phyloP scores from a whole-genome alignment of 64 coral and sea anemone species.

The Montipora efflorescens region DNA sequence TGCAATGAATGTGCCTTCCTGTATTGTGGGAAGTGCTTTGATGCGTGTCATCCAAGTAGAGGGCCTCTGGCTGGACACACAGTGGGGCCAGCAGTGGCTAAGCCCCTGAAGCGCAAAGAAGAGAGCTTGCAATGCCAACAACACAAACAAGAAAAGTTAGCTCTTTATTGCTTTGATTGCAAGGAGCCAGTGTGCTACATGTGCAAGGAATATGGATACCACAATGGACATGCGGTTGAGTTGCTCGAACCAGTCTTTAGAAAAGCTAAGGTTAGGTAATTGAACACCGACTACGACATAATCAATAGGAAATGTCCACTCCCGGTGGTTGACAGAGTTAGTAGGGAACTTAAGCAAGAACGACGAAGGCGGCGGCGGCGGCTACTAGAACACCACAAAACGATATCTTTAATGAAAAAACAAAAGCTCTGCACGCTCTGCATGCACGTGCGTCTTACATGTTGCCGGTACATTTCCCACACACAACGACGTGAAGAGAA shows the following conservation, averaged over 20 bases:
- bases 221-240: constrained; percentile 70
- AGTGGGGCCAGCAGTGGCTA: constrained; percentile 77
- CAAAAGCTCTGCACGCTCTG: too few species aligned
- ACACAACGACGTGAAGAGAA: too few species aligned
- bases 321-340: too few species aligned
- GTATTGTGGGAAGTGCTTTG: constrained; percentile 89
- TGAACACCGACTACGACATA: too few species aligned
- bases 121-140: constrained; percentile 63
- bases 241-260: constrained; percentile 82
- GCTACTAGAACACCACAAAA: too few species aligned
- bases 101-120: constrained; percentile 65
- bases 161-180: constrained; percentile 81
- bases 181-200: constrained; percentile 77
- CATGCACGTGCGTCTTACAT: too few species aligned
- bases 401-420: too few species aligned
- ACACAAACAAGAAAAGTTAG: constrained; percentile 75
- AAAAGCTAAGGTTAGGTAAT: constrained; percentile 72
- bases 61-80: constrained; percentile 82
- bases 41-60: constrained; percentile 79
- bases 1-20: constrained; percentile 84
- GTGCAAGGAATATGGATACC: constrained; percentile 80
- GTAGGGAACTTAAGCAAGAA: too few species aligned
- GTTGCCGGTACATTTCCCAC: too few species aligned
- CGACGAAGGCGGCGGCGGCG: too few species aligned
- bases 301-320: too few species aligned